A percentile compares a stretch with the other conserved stretches of the same genome.
Evolutionary conservation across 2,888 invertebrate genomes (phyloP).

Genomic region (Stratiomys singularior): DNA sequence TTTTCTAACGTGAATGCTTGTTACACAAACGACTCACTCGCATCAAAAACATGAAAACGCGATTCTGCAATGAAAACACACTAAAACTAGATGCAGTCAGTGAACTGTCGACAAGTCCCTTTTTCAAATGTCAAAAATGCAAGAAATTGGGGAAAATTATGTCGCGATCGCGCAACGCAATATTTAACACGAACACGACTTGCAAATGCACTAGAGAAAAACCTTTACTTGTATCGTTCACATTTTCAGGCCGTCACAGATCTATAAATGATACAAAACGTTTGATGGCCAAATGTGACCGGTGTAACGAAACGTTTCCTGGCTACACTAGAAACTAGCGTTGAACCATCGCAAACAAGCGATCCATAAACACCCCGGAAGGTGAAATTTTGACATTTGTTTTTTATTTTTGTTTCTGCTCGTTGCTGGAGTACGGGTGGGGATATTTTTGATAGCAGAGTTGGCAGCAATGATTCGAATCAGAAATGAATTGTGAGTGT

Average conservation of each 20-base stretch:
- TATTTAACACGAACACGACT: neutral
- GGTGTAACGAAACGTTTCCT: neutral
- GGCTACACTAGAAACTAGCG: neutral
- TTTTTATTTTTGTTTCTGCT: constrained; percentile 27
- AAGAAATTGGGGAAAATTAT: constrained; percentile 7
- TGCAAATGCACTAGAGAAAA: neutral
- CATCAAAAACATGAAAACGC: constrained; percentile 7
- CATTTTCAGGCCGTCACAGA: neutral
- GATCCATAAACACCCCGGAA: neutral
- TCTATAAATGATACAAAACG: neutral
- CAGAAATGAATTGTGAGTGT: too few species aligned
- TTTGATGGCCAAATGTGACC: neutral
- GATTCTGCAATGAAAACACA: neutral
- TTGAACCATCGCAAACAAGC: neutral
- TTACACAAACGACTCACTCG: neutral
- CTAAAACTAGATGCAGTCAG: neutral
- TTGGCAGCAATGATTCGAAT: neutral
- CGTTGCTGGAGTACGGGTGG: constrained; percentile 3
- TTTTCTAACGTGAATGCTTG: neutral
- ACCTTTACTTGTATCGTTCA: neutral
- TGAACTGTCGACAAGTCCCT: neutral
- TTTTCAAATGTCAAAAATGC: constrained; percentile 19
- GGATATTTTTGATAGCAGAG: neutral
- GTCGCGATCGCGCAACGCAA: constrained; percentile 1
- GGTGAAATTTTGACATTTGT: constrained; percentile 21